Evolutionary conservation across 1,140 invertebrate genomes (phyloP).

Genomic region (Drosophila nigromelanica): DNA sequence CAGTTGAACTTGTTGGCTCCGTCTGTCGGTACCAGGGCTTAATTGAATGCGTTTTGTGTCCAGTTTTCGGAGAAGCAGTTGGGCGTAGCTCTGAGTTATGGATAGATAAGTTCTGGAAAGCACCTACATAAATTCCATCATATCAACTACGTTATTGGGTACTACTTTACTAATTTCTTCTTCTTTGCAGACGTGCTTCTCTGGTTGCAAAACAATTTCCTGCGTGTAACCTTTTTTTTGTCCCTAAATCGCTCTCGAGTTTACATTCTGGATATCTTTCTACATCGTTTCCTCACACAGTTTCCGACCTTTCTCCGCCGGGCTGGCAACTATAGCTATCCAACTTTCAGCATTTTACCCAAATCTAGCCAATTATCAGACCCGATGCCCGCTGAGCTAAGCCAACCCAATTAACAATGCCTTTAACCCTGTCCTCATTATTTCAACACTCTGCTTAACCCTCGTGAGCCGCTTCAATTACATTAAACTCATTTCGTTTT

Average conservation of each 20-base stretch:
- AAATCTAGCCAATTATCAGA: conserved; percentile 54
- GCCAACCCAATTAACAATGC: conserved; percentile 42
- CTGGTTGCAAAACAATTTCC: neutral
- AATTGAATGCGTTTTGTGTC: conserved; percentile 12
- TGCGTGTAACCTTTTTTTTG: neutral
- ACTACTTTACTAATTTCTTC: neutral
- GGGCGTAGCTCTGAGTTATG: conserved; percentile 12
- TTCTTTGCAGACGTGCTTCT: neutral
- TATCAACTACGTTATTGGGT: neutral
- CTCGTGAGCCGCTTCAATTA: conserved; percentile 66
- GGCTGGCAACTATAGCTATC: conserved; percentile 12
- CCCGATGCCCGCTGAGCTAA: conserved; percentile 19
- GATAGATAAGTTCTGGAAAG: neutral
- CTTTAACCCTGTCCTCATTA: conserved; percentile 39
- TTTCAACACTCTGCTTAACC: conserved; percentile 31
- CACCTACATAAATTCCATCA: neutral
- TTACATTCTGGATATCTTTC: neutral
- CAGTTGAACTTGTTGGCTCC: conserved; percentile 46
- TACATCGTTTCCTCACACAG: neutral
- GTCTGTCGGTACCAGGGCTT: conserved; percentile 21
- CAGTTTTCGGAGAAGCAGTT: conserved; percentile 8
- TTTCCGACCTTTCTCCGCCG: neutral
- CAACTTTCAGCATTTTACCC: neutral
- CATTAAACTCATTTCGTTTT: conserved; percentile 65
- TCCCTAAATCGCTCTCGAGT: neutral